Percentiles rank a stretch among this genome's conserved stretches.
phyloP scores from a whole-genome alignment of 2,797 vertebrate species.

The Liparis tanakae region DNA sequence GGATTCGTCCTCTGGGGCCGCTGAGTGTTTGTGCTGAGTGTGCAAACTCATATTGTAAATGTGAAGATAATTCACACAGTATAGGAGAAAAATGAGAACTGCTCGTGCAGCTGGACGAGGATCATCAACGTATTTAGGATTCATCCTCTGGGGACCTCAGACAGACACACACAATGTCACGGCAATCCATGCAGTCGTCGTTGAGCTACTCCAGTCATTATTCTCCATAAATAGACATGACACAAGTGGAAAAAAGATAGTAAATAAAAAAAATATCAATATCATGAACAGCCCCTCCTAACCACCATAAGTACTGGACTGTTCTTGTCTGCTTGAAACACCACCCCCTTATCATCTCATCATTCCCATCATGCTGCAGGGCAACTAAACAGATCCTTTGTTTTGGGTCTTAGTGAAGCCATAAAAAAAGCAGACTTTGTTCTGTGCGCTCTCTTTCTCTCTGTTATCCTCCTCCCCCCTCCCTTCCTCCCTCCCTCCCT shows the following conservation, averaged over 20 bases:
- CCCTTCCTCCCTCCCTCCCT: conserved; percentile 23
- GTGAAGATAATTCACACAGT: not conserved
- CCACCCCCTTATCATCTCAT: conserved; percentile 23
- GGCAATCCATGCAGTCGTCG: not conserved
- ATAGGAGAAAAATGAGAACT: not conserved
- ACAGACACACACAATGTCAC: not conserved
- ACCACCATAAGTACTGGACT: conserved; percentile 36
- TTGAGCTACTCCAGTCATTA: not conserved
- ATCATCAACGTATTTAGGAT: not conserved
- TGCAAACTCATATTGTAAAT: not conserved
- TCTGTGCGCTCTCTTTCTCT: conserved; percentile 44
- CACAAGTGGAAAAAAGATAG: conserved; percentile 9
- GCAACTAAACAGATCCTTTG: conserved; percentile 75
- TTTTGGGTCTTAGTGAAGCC: conserved; percentile 71
- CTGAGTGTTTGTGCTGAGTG: not conserved
- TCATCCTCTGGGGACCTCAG: not conserved
- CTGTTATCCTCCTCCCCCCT: conserved; percentile 16
- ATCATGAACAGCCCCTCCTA: conserved; percentile 1
- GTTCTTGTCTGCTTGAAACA: conserved; percentile 18
- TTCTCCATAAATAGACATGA: not conserved
- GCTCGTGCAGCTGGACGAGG: not conserved
- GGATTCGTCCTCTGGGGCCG: not conserved
- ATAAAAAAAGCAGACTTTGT: conserved; percentile 81
- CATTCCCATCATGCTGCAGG: conserved; percentile 63
- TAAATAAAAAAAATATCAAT: conserved; percentile 10